Evolutionary conservation across 2,888 invertebrate species (phyloP).

Genomic region (Rhamphomyia laevipes): DNA sequence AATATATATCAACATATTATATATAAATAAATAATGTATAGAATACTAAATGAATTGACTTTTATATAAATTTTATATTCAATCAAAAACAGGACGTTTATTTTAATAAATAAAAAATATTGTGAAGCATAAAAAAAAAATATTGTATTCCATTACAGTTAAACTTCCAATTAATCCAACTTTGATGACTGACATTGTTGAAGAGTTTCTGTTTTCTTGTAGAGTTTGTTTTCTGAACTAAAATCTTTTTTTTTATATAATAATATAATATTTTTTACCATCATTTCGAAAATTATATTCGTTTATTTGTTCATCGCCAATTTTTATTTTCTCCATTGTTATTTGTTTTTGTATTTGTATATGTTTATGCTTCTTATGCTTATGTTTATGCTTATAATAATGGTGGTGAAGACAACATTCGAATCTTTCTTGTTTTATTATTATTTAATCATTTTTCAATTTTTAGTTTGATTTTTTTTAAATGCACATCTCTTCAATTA

Average conservation of each 20-base stretch:
- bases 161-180: slow-evolving; percentile 17
- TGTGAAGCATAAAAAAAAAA: slow-evolving; percentile 3
- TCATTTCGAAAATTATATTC: background rate
- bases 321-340: background rate
- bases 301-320: background rate
- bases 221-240: background rate
- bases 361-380: too few species aligned
- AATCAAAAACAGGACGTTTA: too few species aligned
- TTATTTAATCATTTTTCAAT: slow-evolving; percentile 6
- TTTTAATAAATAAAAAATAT: background rate
- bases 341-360: too few species aligned
- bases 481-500: slow-evolving; percentile 15
- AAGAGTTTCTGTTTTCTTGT: slow-evolving; percentile 3
- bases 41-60: too few species aligned
- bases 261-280: background rate
- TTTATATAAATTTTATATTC: too few species aligned
- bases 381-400: too few species aligned
- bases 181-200: slow-evolving; percentile 17
- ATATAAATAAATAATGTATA: too few species aligned
- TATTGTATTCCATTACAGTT: slow-evolving; percentile 15
- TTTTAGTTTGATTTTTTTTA: slow-evolving; percentile 6
- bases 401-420: too few species aligned
- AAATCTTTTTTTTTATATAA: background rate
- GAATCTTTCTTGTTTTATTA: too few species aligned
- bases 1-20: too few species aligned